Conservation (phyloP, 1,140 invertebrate species). For the Chlorops oryzae region DNA sequence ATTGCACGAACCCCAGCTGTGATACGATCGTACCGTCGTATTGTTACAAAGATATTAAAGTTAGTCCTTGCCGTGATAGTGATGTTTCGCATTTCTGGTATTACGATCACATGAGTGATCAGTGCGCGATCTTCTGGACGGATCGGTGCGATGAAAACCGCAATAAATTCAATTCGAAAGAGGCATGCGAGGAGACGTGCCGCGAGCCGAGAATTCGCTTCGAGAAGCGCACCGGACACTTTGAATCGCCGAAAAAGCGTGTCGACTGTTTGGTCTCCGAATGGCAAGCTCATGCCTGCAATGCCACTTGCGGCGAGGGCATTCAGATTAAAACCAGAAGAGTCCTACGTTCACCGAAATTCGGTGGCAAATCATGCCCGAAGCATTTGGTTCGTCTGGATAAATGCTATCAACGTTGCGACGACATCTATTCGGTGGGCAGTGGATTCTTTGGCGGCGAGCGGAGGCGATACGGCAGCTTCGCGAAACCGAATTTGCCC, state of each 20-base stretch:
- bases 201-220: constrained; percentile 30
- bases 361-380: constrained; percentile 65
- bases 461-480: background rate
- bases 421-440: constrained; percentile 40
- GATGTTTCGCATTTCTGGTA: constrained; percentile 59
- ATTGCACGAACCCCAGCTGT: constrained; percentile 51
- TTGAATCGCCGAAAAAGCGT: constrained; percentile 30
- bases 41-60: constrained; percentile 42
- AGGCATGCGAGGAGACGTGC: constrained; percentile 48
- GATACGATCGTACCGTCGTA: constrained; percentile 49
- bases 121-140: constrained; percentile 68
- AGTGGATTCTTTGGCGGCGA: constrained; percentile 8
- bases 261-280: constrained; percentile 56
- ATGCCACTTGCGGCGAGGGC: constrained; percentile 56
- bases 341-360: constrained; percentile 53
- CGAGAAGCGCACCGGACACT: constrained; percentile 26
- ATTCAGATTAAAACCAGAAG: constrained; percentile 48
- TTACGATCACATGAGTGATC: constrained; percentile 59
- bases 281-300: constrained; percentile 61
- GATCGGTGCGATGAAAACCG: constrained; percentile 69
- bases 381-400: constrained; percentile 49
- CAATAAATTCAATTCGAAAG: constrained; percentile 63
- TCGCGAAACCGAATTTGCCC: constrained; percentile 16
- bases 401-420: constrained; percentile 41
- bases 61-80: constrained; percentile 61